phyloP scores from a whole-genome alignment of 2,888 invertebrate species.

The Seladonia tumulorum region DNA sequence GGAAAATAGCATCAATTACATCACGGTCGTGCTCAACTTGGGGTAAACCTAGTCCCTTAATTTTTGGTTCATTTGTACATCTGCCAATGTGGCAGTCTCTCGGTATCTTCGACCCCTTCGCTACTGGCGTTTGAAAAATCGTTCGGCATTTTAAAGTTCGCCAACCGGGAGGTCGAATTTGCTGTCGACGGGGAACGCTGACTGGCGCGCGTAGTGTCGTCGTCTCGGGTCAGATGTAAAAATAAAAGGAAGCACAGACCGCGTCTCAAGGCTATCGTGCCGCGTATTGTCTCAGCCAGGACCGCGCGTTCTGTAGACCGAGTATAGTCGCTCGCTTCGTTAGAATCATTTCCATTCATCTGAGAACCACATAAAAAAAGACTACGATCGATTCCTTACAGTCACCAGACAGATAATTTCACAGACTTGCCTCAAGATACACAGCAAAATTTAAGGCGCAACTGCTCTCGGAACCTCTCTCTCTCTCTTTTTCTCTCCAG shows the following conservation, averaged over 20 bases:
- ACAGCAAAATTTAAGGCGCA: background rate
- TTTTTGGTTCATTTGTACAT: background rate
- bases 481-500: no score
- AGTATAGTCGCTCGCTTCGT: background rate
- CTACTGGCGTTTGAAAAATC: background rate
- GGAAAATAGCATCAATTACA: background rate
- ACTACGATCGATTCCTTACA: no score
- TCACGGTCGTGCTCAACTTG: background rate
- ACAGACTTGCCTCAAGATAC: background rate
- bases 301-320: slow-evolving; percentile 40
- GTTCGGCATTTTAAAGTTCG: background rate
- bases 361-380: background rate
- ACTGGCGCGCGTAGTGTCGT: slow-evolving; percentile 32
- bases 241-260: slow-evolving; percentile 70
- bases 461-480: background rate
- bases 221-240: slow-evolving; percentile 70
- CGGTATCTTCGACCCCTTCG: background rate
- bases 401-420: background rate
- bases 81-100: background rate
- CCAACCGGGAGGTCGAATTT: background rate
- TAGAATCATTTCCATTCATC: background rate
- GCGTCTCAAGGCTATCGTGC: slow-evolving; percentile 70
- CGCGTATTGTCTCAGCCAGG: slow-evolving; percentile 59
- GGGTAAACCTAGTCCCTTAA: background rate
- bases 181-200: slow-evolving; percentile 20